Evolutionary conservation across 1,140 invertebrate genomes (phyloP).

Genomic region (Cydia strobilella): DNA sequence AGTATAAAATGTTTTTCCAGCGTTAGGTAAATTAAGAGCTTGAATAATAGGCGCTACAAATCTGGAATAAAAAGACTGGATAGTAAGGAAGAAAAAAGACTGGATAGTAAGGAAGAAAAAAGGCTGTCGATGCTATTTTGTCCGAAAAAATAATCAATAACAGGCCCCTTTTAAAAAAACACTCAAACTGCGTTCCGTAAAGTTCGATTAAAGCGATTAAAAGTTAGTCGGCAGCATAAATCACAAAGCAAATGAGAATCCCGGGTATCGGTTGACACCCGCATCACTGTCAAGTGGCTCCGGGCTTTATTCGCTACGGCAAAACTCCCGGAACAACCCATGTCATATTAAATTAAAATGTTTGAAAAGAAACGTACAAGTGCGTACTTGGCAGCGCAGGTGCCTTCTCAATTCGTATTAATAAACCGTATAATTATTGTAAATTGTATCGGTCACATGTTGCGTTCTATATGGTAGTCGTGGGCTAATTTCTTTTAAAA

Average conservation of each 20-base stretch:
- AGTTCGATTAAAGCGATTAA: conserved; percentile 30
- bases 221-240: conserved; percentile 16
- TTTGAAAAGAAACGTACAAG: conserved; percentile 32
- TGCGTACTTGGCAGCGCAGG: not conserved
- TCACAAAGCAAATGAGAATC: conserved; percentile 30
- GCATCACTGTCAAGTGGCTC: conserved; percentile 46
- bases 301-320: conserved; percentile 40
- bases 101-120: not conserved
- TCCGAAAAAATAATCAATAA: not conserved
- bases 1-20: not conserved
- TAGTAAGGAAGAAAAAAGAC: not conserved
- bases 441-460: too few relatives aligned
- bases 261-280: conserved; percentile 41
- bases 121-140: not conserved
- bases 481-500: too few relatives aligned
- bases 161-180: not conserved
- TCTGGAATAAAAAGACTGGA: not conserved
- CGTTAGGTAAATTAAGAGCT: not conserved
- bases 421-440: too few relatives aligned
- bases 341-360: conserved; percentile 39
- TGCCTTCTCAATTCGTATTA: not conserved
- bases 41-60: not conserved
- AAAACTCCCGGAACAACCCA: conserved; percentile 34
- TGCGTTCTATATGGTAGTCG: too few relatives aligned
- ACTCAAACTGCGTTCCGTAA: conserved; percentile 16